Evolutionary conservation across 2,888 invertebrate species (phyloP).

Genomic region (Ormia ochracea): DNA sequence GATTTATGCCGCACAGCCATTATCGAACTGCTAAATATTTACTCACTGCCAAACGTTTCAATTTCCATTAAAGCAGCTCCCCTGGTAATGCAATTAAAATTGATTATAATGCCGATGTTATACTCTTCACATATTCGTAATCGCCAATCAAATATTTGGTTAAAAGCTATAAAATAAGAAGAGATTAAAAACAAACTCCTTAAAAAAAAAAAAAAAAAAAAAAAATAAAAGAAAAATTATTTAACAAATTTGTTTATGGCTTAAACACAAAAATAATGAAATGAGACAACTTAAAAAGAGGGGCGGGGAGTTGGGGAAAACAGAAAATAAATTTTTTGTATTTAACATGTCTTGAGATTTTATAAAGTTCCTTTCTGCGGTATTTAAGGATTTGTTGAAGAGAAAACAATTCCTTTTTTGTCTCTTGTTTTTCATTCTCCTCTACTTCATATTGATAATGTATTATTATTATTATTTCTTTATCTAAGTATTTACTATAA

Average conservation of each 20-base stretch:
- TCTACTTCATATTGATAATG: conserved; percentile 59
- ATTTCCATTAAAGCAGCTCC: not conserved
- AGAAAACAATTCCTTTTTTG: not conserved
- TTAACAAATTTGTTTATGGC: conserved; percentile 53
- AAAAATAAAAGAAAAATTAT: conserved; percentile 46
- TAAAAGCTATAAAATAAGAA: conserved; percentile 38
- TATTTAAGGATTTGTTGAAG: conserved; percentile 3
- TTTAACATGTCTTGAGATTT: conserved; percentile 70
- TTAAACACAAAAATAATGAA: not conserved
- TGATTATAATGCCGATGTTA: conserved; percentile 24
- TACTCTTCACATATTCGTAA: not conserved
- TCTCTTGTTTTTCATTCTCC: no score
- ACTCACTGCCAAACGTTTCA: conserved; percentile 3
- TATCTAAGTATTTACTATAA: conserved; percentile 18
- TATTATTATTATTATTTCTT: conserved; percentile 41
- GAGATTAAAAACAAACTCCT: not conserved
- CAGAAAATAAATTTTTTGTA: not conserved
- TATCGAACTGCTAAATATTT: not conserved
- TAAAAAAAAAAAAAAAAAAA: no score
- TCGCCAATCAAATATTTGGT: conserved; percentile 38
- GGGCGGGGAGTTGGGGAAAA: no score
- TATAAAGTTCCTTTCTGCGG: conserved; percentile 64
- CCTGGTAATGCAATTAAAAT: conserved; percentile 43
- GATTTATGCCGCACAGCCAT: not conserved
- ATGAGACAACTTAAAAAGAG: no score